Evolutionary conservation across 1,140 invertebrate genomes (phyloP), one percentile per base, ranked within the genome.

Genomic region (Papilio polyxenes): DNA sequence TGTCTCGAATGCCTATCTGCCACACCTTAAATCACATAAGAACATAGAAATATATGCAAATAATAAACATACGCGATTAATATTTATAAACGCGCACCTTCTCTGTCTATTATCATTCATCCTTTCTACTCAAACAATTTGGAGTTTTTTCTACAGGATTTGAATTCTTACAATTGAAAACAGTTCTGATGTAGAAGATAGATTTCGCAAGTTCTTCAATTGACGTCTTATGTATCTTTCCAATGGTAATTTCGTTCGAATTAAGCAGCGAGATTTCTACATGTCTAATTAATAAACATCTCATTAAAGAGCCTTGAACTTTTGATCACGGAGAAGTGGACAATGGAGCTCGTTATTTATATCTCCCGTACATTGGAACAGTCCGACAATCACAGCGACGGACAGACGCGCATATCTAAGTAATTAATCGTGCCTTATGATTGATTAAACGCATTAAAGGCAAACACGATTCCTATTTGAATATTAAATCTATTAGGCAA

Each of bases 391-490:
- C 91, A 86, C 79, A 88, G 82, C 83, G 84, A 87, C 85, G 87
- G 83, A 88, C 85, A 83, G 88, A 85, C 83, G 82, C 85, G 87
- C 89, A 82, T 94, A 93, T 93, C 92, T 94, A 80, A 87, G 89
- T 93, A 94, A 93, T 93, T 94, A 93, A 93, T 94, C 92, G 91
- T 91, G 85, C 78, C 86, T 90, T 92, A 92, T 93, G 93, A 94
- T 94, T 94, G 93, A 94, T 94, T 94, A 92, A 94, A 92, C 86
- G 90, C 93, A 93, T 94, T 94, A 93, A 90, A 92, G 82, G 84
- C 88, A 84, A 87, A 89, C 93, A 93, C 92, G 93, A 93, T 86
- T 90, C 87, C 87, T 83, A 93, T 94, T 94, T 93, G 87, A 94
- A 94, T 93, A 93, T 90, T 89, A 92, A 90, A 91, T 91, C 89